Evolutionary conservation across 1,140 invertebrate species (phyloP), one percentile per base, ranked within the genome.

Genomic region (Odontomachus brunneus): DNA sequence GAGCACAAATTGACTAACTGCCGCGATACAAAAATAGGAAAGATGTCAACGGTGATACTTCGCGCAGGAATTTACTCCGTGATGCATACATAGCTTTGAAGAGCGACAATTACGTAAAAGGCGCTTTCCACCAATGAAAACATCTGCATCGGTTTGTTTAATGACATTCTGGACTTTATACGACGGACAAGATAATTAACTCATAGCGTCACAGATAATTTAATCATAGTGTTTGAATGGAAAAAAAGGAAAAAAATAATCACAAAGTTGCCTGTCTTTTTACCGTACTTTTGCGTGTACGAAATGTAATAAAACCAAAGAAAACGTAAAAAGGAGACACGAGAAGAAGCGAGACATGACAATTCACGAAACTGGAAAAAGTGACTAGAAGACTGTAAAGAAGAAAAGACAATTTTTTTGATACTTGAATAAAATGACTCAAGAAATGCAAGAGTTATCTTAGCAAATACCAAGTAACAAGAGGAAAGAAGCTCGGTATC

Each of bases 11-110:
- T 63, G 60, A 24, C 53, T 65, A 74, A 74, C 62, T 82, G 80
- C 38, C 38, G 26, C 24, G 62, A 71, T 38, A 53, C 22, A 29
- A 65, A 15, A 29, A 38, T n/a, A 59, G 83, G 59, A 76, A 76
- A 65, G 33, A 53, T 80, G 67, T 53, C 71, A 65, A 60, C 48
- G 15, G 60, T 38, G 81, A 63, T 59, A 72, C 26, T 38, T 85
- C 44, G 26, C 48, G 57, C 78, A 86, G 59, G 74, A 83, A 62
- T 62, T n/a, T n/a, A n/a, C n/a, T n/a, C n/a, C n/a, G n/a, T n/a
- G n/a, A n/a, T n/a, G n/a, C n/a, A n/a, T n/a, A n/a, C n/a, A n/a
- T n/a, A n/a, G n/a, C n/a, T n/a, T n/a, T n/a, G n/a, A n/a, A n/a
- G n/a, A n/a, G n/a, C n/a, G n/a, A n/a, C n/a, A n/a, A n/a, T n/a